A percentile compares a stretch with the other conserved stretches of the same genome.
phyloP scores from a whole-genome alignment of 2,113 vertebrate species.

The Oncorhynchus tshawytscha region DNA sequence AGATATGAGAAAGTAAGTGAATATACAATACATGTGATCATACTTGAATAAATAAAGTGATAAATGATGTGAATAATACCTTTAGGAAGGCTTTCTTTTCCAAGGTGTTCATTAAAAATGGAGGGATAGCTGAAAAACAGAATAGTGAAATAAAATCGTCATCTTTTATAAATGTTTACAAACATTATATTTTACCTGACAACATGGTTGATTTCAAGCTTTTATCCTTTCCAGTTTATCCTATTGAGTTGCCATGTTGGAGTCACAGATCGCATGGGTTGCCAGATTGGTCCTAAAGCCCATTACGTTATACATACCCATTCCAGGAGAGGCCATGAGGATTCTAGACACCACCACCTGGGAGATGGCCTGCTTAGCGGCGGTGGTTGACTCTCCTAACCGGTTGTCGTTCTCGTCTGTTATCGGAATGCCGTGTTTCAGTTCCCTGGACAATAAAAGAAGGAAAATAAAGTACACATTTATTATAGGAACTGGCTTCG shows the following conservation, averaged over 20 bases:
- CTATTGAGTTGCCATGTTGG: background rate
- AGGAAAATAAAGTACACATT: background rate
- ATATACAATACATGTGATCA: background rate
- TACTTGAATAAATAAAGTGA: background rate
- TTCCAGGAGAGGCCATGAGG: constrained; percentile 97
- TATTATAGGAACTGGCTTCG: background rate
- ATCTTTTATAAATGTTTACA: background rate
- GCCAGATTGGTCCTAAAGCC: background rate
- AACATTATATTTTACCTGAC: background rate
- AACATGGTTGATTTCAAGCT: background rate
- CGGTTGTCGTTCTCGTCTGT: constrained; percentile 89
- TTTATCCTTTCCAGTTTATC: background rate
- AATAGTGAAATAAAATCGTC: background rate
- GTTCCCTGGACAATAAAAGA: constrained; percentile 76
- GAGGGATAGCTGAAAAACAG: constrained; percentile 84
- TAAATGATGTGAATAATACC: constrained; percentile 65
- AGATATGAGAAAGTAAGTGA: background rate
- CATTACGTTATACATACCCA: constrained; percentile 79
- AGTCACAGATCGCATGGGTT: background rate
- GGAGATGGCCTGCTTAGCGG: constrained; percentile 91
- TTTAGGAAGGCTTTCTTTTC: constrained; percentile 96
- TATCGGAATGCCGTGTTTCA: constrained; percentile 90
- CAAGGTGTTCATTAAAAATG: constrained; percentile 95
- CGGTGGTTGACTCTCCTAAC: constrained; percentile 89
- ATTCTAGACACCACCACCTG: constrained; percentile 96